phyloP scores from a whole-genome alignment of 2,888 invertebrate genomes.

The Sicus ferrugineus region DNA sequence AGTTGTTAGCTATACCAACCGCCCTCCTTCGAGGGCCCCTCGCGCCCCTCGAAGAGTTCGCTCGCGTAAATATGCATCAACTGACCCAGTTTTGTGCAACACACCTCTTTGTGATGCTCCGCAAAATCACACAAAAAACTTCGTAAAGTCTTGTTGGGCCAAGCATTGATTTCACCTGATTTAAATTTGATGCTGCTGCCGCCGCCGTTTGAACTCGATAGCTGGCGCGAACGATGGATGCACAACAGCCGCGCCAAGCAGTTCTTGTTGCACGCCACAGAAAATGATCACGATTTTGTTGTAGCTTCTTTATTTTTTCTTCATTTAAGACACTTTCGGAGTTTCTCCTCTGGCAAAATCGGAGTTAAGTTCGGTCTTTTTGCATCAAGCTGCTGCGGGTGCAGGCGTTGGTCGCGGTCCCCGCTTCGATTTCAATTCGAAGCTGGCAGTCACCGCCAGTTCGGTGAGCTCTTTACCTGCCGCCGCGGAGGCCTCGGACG shows the following conservation, averaged over 20 bases:
- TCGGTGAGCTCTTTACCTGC: neutral
- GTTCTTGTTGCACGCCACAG: conserved; percentile 31
- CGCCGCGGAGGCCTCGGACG: too few relatives aligned
- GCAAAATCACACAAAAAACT: neutral
- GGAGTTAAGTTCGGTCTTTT: too few relatives aligned
- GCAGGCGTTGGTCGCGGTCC: conserved; percentile 5
- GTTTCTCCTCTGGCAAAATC: neutral
- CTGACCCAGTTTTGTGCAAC: conserved; percentile 2
- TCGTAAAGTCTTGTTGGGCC: neutral
- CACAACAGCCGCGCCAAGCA: neutral
- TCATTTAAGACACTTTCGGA: conserved; percentile 12
- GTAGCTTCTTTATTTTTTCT: conserved; percentile 41
- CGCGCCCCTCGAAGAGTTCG: neutral
- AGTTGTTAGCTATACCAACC: neutral
- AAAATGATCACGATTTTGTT: conserved; percentile 41
- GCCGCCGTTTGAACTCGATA: neutral
- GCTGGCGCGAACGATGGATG: neutral
- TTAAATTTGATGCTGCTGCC: conserved; percentile 9
- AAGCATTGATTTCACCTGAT: conserved; percentile 25
- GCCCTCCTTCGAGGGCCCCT: neutral
- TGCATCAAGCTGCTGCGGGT: too few relatives aligned
- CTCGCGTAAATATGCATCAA: neutral
- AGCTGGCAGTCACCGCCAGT: neutral
- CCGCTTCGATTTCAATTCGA: neutral
- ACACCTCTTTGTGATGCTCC: conserved; percentile 9